phyloP scores from a whole-genome alignment of 2,888 invertebrate genomes.

The Anodontia alba region DNA sequence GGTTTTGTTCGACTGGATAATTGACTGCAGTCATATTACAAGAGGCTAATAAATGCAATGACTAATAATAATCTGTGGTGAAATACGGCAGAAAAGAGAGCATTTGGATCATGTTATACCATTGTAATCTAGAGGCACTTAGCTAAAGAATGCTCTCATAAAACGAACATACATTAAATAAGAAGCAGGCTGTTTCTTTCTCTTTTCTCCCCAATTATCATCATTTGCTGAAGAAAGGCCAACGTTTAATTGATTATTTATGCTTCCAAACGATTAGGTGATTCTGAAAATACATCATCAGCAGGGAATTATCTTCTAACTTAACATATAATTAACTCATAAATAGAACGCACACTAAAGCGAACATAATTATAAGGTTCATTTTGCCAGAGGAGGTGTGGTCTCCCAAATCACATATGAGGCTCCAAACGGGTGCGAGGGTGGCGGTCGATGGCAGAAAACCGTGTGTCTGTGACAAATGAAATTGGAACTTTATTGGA shows the following conservation, averaged over 20 bases:
- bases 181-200: constrained; percentile 45
- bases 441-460: neutral
- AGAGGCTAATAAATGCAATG: too few relatives aligned
- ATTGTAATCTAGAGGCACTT: constrained; percentile 10
- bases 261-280: constrained; percentile 56
- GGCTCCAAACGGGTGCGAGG: neutral
- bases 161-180: constrained; percentile 46
- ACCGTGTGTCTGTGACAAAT: too few relatives aligned
- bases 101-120: constrained; percentile 25
- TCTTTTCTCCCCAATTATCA: constrained; percentile 41
- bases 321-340: constrained; percentile 40
- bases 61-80: too few relatives aligned
- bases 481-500: too few relatives aligned
- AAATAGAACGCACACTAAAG: constrained; percentile 34
- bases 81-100: neutral
- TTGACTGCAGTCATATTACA: too few relatives aligned
- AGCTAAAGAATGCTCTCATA: constrained; percentile 21
- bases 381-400: constrained; percentile 7
- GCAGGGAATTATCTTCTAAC: constrained; percentile 49
- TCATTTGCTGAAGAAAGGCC: constrained; percentile 43
- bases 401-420: neutral
- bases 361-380: constrained; percentile 28
- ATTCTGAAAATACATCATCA: constrained; percentile 40
- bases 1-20: too few relatives aligned
- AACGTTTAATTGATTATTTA: constrained; percentile 66